Evolutionary conservation across 2,888 invertebrate genomes (phyloP).

Genomic region (Pinctada fucata): DNA sequence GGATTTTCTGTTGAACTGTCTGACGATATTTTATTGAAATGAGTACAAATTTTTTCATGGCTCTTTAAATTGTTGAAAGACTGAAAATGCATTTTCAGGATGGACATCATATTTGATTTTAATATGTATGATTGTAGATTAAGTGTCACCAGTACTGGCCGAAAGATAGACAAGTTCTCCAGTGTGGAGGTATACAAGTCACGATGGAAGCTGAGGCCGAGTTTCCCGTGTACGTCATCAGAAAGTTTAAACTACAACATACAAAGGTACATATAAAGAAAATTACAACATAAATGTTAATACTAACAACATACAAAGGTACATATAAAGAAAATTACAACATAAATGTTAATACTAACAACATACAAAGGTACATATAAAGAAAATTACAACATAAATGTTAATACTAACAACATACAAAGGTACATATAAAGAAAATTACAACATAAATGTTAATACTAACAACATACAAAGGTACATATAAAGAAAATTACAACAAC

Average conservation of each 20-base stretch:
- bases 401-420: slow-evolving; percentile 1
- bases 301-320: slow-evolving; percentile 17
- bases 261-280: slow-evolving; percentile 12
- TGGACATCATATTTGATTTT: no score
- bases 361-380: slow-evolving; percentile 20
- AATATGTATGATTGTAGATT: not conserved
- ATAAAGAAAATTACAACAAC: not conserved
- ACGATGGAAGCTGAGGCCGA: slow-evolving; percentile 27
- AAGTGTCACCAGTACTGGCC: slow-evolving; percentile 43
- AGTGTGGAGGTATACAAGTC: slow-evolving; percentile 20
- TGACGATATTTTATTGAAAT: no score
- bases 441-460: no score
- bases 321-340: not conserved
- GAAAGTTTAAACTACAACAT: slow-evolving; percentile 29
- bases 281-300: no score
- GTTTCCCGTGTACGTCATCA: slow-evolving; percentile 30
- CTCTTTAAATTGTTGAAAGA: no score
- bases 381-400: no score
- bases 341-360: not conserved
- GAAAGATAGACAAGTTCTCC: slow-evolving; percentile 22
- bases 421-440: slow-evolving; percentile 7
- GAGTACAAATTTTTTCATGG: no score
- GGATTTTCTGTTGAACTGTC: no score
- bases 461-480: slow-evolving; percentile 23
- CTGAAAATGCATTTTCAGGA: no score